phyloP scores from a whole-genome alignment of 1,140 invertebrate genomes.

The Tetramorium simillimum region DNA sequence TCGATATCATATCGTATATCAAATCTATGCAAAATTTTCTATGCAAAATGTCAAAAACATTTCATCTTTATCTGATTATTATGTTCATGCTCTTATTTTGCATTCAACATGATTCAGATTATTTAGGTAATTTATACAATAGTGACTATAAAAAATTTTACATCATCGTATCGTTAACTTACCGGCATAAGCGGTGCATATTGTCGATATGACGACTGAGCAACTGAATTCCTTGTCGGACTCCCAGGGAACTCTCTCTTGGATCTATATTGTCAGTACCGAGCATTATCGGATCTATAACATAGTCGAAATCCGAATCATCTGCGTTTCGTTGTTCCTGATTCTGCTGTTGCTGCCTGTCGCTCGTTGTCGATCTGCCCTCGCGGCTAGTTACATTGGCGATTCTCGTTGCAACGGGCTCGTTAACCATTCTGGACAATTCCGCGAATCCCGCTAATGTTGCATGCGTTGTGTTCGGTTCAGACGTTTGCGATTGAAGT shows the following conservation, averaged over 20 bases:
- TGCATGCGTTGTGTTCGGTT: background rate
- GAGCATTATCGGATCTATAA: conserved; percentile 21
- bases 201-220: conserved; percentile 83
- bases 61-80: background rate
- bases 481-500: background rate
- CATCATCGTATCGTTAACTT: conserved; percentile 47
- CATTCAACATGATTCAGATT: no score
- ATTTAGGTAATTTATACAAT: no score
- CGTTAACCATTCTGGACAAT: conserved; percentile 5
- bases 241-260: conserved; percentile 46
- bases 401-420: background rate
- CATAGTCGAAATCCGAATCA: conserved; percentile 13
- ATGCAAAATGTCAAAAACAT: background rate
- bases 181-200: conserved; percentile 83
- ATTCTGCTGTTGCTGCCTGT: conserved; percentile 7
- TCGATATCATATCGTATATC: background rate
- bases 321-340: conserved; percentile 1
- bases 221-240: conserved; percentile 77
- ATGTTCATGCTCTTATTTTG: no score
- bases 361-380: background rate
- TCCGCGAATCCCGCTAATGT: background rate
- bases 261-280: conserved; percentile 24
- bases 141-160: background rate
- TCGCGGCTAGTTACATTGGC: background rate
- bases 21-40: background rate